Base-by-base conservation (phyloP, 2,888 invertebrate species). In the Coleophora deauratella region DNA sequence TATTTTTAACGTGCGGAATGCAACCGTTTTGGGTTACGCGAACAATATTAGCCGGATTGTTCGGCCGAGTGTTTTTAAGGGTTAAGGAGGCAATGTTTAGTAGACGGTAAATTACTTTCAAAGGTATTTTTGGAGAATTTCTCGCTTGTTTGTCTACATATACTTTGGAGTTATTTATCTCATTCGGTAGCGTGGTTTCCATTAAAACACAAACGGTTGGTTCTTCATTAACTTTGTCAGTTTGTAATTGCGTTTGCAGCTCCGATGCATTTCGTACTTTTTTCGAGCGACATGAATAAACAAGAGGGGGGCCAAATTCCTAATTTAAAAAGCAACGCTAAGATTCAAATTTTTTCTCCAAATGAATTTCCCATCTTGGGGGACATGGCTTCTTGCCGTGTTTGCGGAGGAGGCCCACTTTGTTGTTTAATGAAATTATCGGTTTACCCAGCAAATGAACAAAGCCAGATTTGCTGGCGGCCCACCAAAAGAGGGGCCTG, bases 391-490 rank as follows among this genome's bases (percentile, higher is more conserved):
- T 81, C 81, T 84, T 80, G 74, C 71, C 78, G 74, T 84, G 80
- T 84, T 82, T 84, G 76, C 80, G 59, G 68, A 71, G 66, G 72
- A 75, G 75, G 74, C 74, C 79, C 79, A 82, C 82, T 84, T 84
- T 82, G 82, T 84, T 84, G 84, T 82, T 81, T 85, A 85, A 85
- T 84, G 79, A 84, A 85, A 84, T 85, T 85, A 85, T 84, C 85
- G 85, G 85, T 85, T 85, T 85, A 82, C 82, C 78, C 73, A 82
- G 77, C 75, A 84, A 84, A 84, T 84, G 84, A 84, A 85, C 84
- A 85, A 85, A 84, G 85, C 81, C 77, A 79, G 81, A 82, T 85
- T 81, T 80, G 73, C 72, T 72, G 72, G 73, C 73, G 71, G 62
- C 66, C 60, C 62, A 65, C 57, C 64, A 72, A 80, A 76, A 70